Evolutionary conservation across 2,888 invertebrate species (phyloP), one percentile per base, ranked within the genome.

Genomic region (Eubasilissa splendida): DNA sequence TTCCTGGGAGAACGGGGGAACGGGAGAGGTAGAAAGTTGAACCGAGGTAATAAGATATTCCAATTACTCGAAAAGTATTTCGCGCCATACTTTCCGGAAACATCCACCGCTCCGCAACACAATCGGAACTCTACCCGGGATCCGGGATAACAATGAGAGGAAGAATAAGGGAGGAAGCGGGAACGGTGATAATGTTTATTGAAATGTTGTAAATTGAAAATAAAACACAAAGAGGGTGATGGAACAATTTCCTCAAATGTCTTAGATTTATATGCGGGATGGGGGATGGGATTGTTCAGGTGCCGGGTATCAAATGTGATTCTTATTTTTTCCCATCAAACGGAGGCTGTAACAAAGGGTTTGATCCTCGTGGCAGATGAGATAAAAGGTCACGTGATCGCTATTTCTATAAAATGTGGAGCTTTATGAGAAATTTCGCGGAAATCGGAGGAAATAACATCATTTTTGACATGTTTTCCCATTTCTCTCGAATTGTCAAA

Each of bases 201-300:
- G 52, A 50, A 68, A 52, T 68, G 68, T 68, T 68, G 52, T 52
- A 68, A 68, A 68, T 68, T 68, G 68, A 68, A 68, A 68, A 68
- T 52, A 68, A n/a, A 68, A 68, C 68, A 50, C 14, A 68, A 68
- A 52, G 14, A 50, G 68, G 68, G 50, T 50, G 50, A 68, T 68
- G 68, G 52, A n/a, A n/a, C 68, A n/a, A 68, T 68, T 50, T 52
- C 8, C 68, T 58, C 42, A 50, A 68, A 68, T 14, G 68, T 50
- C 68, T 68, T 68, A 68, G 68, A 68, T 68, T 68, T 68, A 68
- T 68, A 33, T 2, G 50, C 3, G 8, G 14, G n/a, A 14, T n/a
- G 52, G n/a, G 9, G 52, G 50, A 8, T 14, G 5, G n/a, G 12
- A 50, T 50, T 50, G n/a, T n/a, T 42, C 68, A 68, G 52, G 68